Conservation (phyloP, 1,140 invertebrate genomes). For the Ephestia elutella region DNA sequence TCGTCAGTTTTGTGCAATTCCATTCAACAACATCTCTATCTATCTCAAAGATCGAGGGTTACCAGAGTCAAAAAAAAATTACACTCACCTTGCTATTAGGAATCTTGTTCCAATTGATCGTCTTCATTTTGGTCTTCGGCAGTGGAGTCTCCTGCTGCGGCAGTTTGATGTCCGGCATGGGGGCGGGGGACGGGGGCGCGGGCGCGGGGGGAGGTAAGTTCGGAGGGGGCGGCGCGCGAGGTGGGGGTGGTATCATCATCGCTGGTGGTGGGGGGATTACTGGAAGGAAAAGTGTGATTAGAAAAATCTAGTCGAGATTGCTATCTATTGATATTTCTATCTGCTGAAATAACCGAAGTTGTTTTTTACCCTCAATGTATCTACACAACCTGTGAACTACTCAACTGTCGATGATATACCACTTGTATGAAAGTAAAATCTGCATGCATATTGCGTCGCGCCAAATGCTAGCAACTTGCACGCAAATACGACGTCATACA, state of each 20-base stretch:
- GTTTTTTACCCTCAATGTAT: too few species aligned
- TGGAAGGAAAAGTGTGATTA: not conserved
- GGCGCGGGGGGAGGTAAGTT: conserved; percentile 47
- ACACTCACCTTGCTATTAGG: conserved; percentile 86
- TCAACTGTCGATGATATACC: too few species aligned
- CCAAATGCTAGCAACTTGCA: too few species aligned
- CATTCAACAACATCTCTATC: too few species aligned
- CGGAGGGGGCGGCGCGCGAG: conserved; percentile 35
- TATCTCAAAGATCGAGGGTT: too few species aligned
- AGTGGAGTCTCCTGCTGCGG: conserved; percentile 91
- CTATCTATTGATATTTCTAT: not conserved
- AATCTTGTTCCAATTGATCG: conserved; percentile 96
- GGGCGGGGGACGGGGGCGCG: conserved; percentile 74
- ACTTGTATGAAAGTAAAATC: not conserved
- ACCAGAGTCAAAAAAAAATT: too few species aligned
- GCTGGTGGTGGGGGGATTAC: conserved; percentile 58
- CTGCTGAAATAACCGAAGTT: too few species aligned
- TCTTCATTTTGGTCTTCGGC: conserved; percentile 95
- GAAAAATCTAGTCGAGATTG: too few species aligned
- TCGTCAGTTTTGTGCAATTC: too few species aligned
- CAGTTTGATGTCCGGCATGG: conserved; percentile 83
- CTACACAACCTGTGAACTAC: too few species aligned
- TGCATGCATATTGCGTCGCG: not conserved
- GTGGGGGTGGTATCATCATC: conserved; percentile 67
- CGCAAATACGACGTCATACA: too few species aligned